phyloP scores from a whole-genome alignment of 2,797 vertebrate species.

The Rhinogobio ventralis region DNA sequence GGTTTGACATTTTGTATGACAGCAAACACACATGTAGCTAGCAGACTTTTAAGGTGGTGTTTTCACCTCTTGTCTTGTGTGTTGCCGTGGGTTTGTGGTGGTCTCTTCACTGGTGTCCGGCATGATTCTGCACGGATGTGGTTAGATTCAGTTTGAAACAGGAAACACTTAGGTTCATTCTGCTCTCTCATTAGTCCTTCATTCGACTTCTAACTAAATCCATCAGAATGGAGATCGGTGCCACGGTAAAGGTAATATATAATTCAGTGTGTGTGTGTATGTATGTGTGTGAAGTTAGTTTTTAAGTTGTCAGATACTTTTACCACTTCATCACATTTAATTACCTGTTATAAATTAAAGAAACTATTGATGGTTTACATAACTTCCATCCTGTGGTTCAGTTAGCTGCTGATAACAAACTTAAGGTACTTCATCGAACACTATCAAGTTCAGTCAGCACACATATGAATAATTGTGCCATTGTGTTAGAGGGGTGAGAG shows the following conservation, averaged over 20 bases:
- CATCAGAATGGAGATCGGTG: slow-evolving; percentile 24
- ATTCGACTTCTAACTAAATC: slow-evolving; percentile 9
- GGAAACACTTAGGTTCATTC: slow-evolving; percentile 48
- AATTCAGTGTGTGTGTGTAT: background rate
- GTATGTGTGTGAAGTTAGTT: background rate
- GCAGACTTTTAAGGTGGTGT: background rate
- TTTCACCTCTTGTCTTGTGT: background rate
- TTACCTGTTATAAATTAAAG: background rate
- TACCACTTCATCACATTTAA: background rate
- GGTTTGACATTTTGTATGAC: slow-evolving; percentile 39
- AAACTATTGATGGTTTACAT: background rate
- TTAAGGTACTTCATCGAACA: background rate
- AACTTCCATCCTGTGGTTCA: background rate
- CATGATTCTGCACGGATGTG: slow-evolving; percentile 50
- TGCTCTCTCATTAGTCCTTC: slow-evolving; percentile 34
- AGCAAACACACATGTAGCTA: background rate
- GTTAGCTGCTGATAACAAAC: background rate
- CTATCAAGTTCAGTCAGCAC: background rate
- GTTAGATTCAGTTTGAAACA: slow-evolving; percentile 59
- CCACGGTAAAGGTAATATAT: slow-evolving; percentile 45
- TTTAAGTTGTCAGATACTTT: background rate
- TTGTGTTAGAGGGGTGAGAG: background rate
- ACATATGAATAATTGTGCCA: background rate
- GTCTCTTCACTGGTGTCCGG: slow-evolving; percentile 54
- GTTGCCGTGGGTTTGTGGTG: slow-evolving; percentile 51